Base-by-base conservation (phyloP, 2,888 invertebrate genomes). In the Aporophyla lueneburgensis region DNA sequence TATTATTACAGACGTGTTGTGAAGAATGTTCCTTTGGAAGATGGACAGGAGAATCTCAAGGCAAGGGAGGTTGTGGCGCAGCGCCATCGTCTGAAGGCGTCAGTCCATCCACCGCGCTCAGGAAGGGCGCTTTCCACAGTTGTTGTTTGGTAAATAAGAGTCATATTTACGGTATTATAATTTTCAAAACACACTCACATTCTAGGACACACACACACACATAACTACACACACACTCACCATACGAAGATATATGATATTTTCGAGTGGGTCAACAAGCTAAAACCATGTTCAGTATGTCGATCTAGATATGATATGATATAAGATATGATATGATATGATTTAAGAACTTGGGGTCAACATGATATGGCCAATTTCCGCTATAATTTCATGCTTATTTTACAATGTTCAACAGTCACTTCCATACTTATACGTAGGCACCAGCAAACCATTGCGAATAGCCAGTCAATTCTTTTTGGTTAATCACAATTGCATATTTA, bases 1-100 rank as follows among this genome's bases (percentile, higher is more conserved):
- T 62, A 7, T 61, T 40, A 40, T 62, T 62, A n/a, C 61, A 62
- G 96, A 90, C 86, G 0, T 96, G 96, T 79, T 96, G 96, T 79
- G 94, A 95, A 7, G 96, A 96, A 78, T 96, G 96, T 80, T 89
- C 92, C 0, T 87, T 96, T 27, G 96, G 96, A 0, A 88, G 81
- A 10, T 86, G 85, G 82, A 89, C 93, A 0, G 96, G 95, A 0
- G 92, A 92, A 69, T 89, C 91, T 0, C 92, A 92, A 71, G 95
- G 95, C 0, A 88, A 84, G 61, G 85, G 71, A 0, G 92, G 81
- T 0, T 96, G 96, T 74, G 94, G 93, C 0, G 76, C 83, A 0
- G 88, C 83, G 0, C 89, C 91, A 0, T 81, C 90, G 2, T 87
- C 80, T 0, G 91, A 91, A 1, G 93, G 87, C 40, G 81, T 88